Conservation (phyloP, 2,113 vertebrate genomes). For the Ramphastos sulfuratus region DNA sequence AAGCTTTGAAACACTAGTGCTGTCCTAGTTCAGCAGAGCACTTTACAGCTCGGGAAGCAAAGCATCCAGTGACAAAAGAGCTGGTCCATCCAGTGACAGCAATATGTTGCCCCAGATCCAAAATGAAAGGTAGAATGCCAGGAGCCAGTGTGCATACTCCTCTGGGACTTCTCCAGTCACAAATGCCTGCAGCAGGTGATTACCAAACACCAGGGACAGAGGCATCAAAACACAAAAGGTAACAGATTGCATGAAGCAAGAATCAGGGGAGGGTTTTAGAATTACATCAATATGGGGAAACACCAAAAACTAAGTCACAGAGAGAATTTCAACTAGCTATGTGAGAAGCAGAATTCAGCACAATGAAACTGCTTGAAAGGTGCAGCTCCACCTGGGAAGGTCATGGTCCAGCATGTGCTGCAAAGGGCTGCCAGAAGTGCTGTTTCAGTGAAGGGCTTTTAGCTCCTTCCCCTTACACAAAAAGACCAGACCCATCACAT, state of each 20-base stretch:
- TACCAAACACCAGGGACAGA: neutral
- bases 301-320: neutral
- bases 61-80: neutral
- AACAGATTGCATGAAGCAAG: neutral
- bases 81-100: neutral
- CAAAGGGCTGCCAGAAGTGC: neutral
- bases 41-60: neutral
- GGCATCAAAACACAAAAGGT: neutral
- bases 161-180: neutral
- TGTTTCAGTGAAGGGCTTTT: neutral
- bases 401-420: neutral
- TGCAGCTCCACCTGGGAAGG: neutral
- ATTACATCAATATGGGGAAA: neutral
- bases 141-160: neutral
- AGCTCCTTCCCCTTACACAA: neutral
- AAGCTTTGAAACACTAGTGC: neutral
- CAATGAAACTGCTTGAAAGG: neutral
- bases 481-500: neutral
- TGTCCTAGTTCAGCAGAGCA: accelerated
- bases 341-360: neutral
- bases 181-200: neutral
- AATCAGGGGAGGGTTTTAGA: neutral
- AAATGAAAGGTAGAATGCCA: neutral
- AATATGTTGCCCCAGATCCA: neutral
- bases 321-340: neutral